Evolutionary conservation across 2,888 invertebrate genomes (phyloP).

Genomic region (Heliconius hortense): DNA sequence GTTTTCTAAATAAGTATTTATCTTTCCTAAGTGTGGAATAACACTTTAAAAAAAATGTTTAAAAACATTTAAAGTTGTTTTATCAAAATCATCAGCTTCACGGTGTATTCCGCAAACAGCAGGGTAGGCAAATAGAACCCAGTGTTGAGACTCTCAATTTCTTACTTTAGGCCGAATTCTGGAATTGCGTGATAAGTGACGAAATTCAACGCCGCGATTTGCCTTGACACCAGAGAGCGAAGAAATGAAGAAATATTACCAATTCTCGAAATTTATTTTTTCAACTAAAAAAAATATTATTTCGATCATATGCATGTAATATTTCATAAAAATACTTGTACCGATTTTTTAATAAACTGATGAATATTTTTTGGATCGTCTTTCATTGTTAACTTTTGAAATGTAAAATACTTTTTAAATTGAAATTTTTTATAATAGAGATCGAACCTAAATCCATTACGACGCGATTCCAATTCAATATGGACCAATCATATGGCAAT

Average conservation of each 20-base stretch:
- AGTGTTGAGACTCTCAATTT: too few species aligned
- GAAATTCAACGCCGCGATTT: too few species aligned
- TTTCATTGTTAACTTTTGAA: background rate
- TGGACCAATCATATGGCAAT: background rate
- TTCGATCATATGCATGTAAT: background rate
- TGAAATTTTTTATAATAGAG: background rate
- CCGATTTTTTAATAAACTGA: background rate
- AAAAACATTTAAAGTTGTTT: too few species aligned
- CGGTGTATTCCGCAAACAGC: too few species aligned
- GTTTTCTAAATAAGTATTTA: too few species aligned
- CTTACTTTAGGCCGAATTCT: too few species aligned
- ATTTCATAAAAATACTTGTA: background rate
- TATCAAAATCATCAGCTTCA: too few species aligned
- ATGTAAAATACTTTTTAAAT: background rate
- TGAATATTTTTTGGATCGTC: background rate
- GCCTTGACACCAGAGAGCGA: too few species aligned
- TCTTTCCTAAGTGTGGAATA: too few species aligned
- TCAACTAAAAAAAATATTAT: background rate
- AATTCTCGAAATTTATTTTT: background rate
- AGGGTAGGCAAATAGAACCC: too few species aligned
- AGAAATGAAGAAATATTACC: background rate
- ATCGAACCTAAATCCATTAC: conserved; percentile 4
- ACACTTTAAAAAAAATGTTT: too few species aligned
- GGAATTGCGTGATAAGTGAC: too few species aligned
- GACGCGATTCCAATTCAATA: background rate